Conservation (phyloP, 2,113 vertebrate genomes). For the Zosterops lateralis region DNA sequence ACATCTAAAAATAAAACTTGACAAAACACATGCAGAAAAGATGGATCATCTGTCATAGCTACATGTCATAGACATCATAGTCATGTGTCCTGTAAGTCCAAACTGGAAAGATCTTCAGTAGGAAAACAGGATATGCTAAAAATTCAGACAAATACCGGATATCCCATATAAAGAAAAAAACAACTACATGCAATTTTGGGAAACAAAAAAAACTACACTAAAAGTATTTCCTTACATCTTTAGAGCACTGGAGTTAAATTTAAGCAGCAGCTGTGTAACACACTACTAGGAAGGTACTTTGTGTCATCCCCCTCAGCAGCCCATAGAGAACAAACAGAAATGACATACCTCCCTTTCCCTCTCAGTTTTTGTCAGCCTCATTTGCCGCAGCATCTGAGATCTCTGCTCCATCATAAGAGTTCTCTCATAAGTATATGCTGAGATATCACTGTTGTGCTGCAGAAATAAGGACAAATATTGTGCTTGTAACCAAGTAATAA, state of each 20-base stretch:
- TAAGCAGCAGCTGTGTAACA: background rate
- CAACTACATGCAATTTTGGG: background rate
- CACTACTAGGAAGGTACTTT: background rate
- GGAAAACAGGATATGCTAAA: background rate
- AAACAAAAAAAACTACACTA: background rate
- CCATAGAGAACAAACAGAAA: background rate
- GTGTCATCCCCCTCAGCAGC: background rate
- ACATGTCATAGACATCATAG: background rate
- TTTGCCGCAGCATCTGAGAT: slow-evolving; percentile 96
- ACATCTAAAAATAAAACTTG: background rate
- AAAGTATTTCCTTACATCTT: background rate
- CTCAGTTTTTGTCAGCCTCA: slow-evolving; percentile 94
- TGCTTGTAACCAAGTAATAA: background rate
- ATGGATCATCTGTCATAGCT: background rate
- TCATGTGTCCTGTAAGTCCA: background rate
- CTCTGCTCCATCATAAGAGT: slow-evolving; percentile 99
- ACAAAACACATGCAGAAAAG: background rate
- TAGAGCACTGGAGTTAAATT: background rate
- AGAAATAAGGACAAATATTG: background rate
- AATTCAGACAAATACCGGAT: background rate
- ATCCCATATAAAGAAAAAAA: background rate
- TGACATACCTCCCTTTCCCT: slow-evolving; percentile 87
- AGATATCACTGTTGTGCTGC: slow-evolving; percentile 96
- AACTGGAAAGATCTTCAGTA: background rate
- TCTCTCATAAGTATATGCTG: slow-evolving; percentile 95